A percentile compares a stretch with the other conserved stretches of the same genome.
phyloP scores from a whole-genome alignment of 2,888 invertebrate genomes.

The Latrodectus elegans region DNA sequence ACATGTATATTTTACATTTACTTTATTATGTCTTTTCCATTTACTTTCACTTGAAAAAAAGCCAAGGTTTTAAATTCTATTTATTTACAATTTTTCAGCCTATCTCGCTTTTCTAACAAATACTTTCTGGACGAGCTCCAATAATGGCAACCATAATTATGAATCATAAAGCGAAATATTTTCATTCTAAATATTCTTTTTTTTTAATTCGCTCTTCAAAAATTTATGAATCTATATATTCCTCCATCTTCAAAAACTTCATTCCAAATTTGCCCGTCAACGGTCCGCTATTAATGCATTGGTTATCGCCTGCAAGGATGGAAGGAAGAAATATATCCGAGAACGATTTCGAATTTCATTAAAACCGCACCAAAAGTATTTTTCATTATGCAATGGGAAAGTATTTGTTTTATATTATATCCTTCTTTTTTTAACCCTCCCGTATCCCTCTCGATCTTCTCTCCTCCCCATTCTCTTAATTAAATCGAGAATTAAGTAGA shows the following conservation, averaged over 20 bases:
- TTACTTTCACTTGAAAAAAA: too few relatives aligned
- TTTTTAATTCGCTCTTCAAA: background rate
- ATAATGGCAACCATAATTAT: too few relatives aligned
- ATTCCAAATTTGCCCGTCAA: slow-evolving; percentile 17
- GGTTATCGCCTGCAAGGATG: slow-evolving; percentile 26
- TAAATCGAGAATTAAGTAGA: slow-evolving; percentile 62
- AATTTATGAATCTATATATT: background rate
- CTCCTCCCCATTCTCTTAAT: slow-evolving; percentile 62
- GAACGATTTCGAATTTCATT: slow-evolving; percentile 64
- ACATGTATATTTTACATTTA: too few relatives aligned
- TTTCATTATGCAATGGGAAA: slow-evolving; percentile 68
- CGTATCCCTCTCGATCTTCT: background rate
- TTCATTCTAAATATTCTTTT: background rate
- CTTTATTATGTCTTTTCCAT: too few relatives aligned
- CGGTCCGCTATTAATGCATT: slow-evolving; percentile 41
- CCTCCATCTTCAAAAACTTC: slow-evolving; percentile 13
- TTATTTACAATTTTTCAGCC: too few relatives aligned
- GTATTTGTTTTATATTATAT: slow-evolving; percentile 68
- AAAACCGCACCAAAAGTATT: slow-evolving; percentile 59
- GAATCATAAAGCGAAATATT: too few relatives aligned
- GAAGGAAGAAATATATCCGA: slow-evolving; percentile 14
- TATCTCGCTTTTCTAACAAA: too few relatives aligned
- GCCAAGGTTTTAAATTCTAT: too few relatives aligned
- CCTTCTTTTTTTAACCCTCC: slow-evolving; percentile 53
- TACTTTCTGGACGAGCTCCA: too few relatives aligned